Percentiles rank a stretch among this genome's conserved stretches.
phyloP scores from a whole-genome alignment of 2,888 invertebrate genomes.

The Polydrusus tereticollis region DNA sequence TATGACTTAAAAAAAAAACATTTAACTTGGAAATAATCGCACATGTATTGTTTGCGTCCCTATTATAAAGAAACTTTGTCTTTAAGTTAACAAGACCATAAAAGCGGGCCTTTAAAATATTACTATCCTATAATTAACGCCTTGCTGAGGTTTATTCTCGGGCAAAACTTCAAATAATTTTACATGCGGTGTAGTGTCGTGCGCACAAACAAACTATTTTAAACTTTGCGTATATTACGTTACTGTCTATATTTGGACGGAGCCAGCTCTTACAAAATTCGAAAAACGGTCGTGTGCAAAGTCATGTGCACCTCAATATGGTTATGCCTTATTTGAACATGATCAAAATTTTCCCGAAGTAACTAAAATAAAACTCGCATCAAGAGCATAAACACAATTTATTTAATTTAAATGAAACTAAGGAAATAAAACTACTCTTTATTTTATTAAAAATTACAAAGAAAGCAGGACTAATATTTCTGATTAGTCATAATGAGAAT shows the following conservation, averaged over 20 bases:
- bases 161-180: slow-evolving; percentile 40
- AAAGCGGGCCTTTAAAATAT: neutral
- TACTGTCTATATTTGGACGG: slow-evolving; percentile 72
- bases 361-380: slow-evolving; percentile 36
- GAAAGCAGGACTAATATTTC: neutral
- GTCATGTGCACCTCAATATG: neutral
- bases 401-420: neutral
- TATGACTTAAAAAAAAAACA: too few species aligned
- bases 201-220: slow-evolving; percentile 72
- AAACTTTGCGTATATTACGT: slow-evolving; percentile 71
- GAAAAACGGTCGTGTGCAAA: slow-evolving; percentile 22
- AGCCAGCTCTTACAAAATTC: slow-evolving; percentile 47
- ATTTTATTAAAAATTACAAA: neutral
- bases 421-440: neutral
- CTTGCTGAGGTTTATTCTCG: slow-evolving; percentile 21
- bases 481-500: neutral
- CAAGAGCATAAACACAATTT: neutral
- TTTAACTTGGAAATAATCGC: neutral
- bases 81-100: neutral
- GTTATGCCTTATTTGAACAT: neutral
- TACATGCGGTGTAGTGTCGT: slow-evolving; percentile 64
- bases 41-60: neutral
- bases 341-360: neutral
- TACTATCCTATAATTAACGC: slow-evolving; percentile 4
- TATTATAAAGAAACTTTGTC: neutral